phyloP scores from a whole-genome alignment of 2,113 vertebrate species.

The Forbesichthys agassizii region DNA sequence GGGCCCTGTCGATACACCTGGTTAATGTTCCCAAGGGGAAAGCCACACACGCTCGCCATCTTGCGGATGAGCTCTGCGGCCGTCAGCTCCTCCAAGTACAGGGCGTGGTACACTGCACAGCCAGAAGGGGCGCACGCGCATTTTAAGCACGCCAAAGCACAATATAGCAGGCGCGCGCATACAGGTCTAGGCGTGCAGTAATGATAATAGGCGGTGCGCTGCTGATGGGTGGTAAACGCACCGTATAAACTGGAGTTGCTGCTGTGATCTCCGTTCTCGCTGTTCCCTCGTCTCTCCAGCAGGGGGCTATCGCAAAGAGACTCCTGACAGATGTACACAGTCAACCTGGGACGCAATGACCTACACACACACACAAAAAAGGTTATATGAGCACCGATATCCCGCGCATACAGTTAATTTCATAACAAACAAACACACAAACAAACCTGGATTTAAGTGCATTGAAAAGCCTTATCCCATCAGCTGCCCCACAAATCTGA shows the following conservation, averaged over 20 bases:
- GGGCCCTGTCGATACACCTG: constrained; percentile 95
- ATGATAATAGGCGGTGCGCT: neutral
- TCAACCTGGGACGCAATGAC: constrained; percentile 89
- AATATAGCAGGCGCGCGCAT: neutral
- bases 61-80: constrained; percentile 90
- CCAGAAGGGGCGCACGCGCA: neutral
- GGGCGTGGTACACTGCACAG: constrained; percentile 87
- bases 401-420: neutral
- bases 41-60: constrained; percentile 87
- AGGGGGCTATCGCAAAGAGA: constrained; percentile 73
- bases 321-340: constrained; percentile 88
- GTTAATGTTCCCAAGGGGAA: constrained; percentile 88
- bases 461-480: constrained; percentile 93
- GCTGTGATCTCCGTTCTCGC: constrained; percentile 77
- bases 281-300: constrained; percentile 76
- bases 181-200: too few relatives aligned
- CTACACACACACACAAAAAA: constrained; percentile 56
- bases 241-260: constrained; percentile 82
- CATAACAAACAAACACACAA: neutral
- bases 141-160: neutral
- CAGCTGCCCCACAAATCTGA: constrained; percentile 92
- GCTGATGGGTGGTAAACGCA: neutral
- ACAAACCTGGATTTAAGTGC: constrained; percentile 90
- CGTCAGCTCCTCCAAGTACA: constrained; percentile 93
- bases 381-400: neutral